Base-by-base conservation (phyloP, 1,140 invertebrate species). In the Fopius arisanus region DNA sequence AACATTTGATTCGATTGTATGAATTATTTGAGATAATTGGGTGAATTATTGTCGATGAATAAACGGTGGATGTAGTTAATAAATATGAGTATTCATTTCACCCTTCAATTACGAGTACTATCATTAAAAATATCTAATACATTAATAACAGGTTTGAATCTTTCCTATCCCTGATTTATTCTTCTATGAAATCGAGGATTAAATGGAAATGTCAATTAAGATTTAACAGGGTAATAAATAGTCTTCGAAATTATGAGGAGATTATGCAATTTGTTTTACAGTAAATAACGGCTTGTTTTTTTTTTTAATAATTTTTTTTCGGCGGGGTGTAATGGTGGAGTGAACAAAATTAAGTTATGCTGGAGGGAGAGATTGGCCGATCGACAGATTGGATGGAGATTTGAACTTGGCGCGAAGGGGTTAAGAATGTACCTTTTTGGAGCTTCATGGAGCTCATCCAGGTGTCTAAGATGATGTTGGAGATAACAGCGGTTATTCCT, bases 41-140 rank as follows among this genome's bases (percentile, higher is more conserved):
- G 19, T 54, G 48, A 51, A 67, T 48, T 65, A 73, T 73, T 73
- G 63, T 67, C 48, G 65, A 67, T 54, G 71, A 73, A 73, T 73
- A 73, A 73, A 73, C 65, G 71, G 41, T 73, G 41, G 31, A 73
- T 73, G 71, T 73, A 73, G 71, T 73, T 73, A 54, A 73, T 16
- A 37, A 67, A 31, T 12, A 12, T 63, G 12, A 14, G 23, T 31
- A 33, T 41, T 71, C 41, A 41, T 41, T 40, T 72, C 23, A 10
- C 28, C 23, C 31, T 19, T 28, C 33, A 59, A 62, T 37, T 23
- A 31, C 4, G 7, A 68, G 12, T 26, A 5, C 67, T 16, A 26
- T 48, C 1, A 10, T 2, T 68, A 23, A 68, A 68, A 26, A 19
- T 19, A 65, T 29, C 29, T 28, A 31, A 29, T 65, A 12, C 19